Conservation (phyloP, 2,888 invertebrate species). For the Silvanus unidentatus region DNA sequence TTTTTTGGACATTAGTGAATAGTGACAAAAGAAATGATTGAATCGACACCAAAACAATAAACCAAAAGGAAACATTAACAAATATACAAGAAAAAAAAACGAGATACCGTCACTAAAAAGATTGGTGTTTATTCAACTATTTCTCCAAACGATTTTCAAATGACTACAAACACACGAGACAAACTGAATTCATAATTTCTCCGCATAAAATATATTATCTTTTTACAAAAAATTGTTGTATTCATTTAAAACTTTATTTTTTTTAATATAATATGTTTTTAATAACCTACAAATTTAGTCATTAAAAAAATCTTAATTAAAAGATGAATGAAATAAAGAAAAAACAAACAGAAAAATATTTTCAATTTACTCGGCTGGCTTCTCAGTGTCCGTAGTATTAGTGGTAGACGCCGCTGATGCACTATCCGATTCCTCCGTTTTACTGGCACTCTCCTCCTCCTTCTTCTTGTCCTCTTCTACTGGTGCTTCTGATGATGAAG, state of each 20-base stretch:
- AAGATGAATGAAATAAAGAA: no score
- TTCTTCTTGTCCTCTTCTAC: constrained; percentile 29
- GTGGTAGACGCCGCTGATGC: constrained; percentile 23
- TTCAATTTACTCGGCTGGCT: constrained; percentile 38
- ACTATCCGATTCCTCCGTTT: constrained; percentile 25
- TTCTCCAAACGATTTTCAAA: no score
- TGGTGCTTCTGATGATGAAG: constrained; percentile 33
- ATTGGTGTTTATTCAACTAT: no score
- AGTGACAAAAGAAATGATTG: constrained; percentile 26
- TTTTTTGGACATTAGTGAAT: constrained; percentile 16
- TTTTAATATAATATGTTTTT: constrained; percentile 11
- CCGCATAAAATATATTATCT: no score
- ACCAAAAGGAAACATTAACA: no score
- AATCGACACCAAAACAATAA: no score
- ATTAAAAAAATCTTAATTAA: constrained; percentile 25
- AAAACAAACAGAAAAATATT: constrained; percentile 21
- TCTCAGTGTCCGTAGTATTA: constrained; percentile 35
- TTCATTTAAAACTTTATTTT: constrained; percentile 8
- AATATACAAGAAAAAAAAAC: not conserved
- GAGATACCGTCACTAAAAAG: not conserved
- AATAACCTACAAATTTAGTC: constrained; percentile 34
- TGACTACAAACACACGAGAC: no score
- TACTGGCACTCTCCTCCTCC: constrained; percentile 26
- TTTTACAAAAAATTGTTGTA: no score
- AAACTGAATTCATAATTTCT: no score